These are phyloP conservation scores for Eidolon helvum DNA, from an alignment of 2,113 vertebrate genomes.

Conservation along the genomic window DNA sequence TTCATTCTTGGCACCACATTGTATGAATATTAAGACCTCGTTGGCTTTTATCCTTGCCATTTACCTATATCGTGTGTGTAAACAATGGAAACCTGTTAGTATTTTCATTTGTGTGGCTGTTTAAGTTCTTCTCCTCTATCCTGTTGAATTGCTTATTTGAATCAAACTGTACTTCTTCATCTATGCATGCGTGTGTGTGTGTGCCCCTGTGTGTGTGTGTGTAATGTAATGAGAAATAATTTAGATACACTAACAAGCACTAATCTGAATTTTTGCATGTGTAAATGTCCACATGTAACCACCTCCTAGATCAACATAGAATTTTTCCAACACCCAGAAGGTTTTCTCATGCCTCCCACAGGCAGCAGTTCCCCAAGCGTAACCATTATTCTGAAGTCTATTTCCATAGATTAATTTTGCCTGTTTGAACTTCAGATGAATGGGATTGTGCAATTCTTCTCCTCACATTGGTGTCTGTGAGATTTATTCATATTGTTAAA, in stretches of 20 bases:
- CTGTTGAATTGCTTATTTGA: background rate
- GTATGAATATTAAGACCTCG: background rate
- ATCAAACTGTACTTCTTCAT: background rate
- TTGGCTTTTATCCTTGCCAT: background rate
- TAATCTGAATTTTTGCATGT: background rate
- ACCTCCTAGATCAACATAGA: background rate
- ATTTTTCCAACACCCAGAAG: background rate
- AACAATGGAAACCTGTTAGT: background rate
- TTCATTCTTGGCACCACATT: background rate
- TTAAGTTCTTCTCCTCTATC: background rate
- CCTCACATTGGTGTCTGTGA: background rate
- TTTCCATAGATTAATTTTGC: background rate
- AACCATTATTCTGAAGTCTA: background rate
- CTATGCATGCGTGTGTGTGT: background rate
- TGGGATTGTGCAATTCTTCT: background rate
- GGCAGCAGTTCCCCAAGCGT: background rate
- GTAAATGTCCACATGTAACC: background rate
- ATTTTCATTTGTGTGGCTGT: background rate
- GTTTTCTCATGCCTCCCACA: background rate
- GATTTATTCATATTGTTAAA: background rate
- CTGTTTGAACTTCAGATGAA: background rate
- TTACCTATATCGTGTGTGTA: background rate
- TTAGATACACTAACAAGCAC: background rate
- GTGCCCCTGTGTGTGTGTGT: too few relatives aligned
- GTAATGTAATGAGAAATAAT: background rate